Evolutionary conservation across 2,888 invertebrate species (phyloP), one percentile per base, ranked within the genome.

Genomic region (Gasteruption jaculator): DNA sequence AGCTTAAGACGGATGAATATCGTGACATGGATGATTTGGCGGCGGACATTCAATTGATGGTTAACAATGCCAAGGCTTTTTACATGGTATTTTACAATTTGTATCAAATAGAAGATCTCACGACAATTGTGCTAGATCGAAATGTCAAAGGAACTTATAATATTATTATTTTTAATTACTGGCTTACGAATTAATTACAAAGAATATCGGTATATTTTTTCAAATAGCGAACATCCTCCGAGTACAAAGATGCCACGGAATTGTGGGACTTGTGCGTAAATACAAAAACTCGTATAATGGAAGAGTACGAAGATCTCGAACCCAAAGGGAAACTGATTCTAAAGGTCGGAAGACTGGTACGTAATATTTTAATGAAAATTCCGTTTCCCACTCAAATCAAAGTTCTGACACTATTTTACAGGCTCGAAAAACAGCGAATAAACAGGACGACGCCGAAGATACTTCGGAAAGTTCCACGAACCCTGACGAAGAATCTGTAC

Each of bases 1-100:
- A 96, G 70, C 73, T 97, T 7, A 95, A 94, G 79, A 94, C 91
- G 0, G 96, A 97, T 57, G 94, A 95, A 39, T 99, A 99, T 71
- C 87, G 89, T 54, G 92, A 93, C 65, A 79, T 96, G 53, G 93
- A 94, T 20, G 92, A 94, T 62, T 75, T 99, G 46, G 83, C 91
- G 25, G 79, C 81, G 6, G 97, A 99, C 68, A 82, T 99, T 53
- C 90, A 93, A 61, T 76, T 95, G 22, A 79, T 99, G 59, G 86
- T 95, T 19, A 89, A 83, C 57, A 99, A 99, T 75, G 92, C 96
- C 0, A 93, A 93, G 70, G 86, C 90, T 6, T 97, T 93, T 74
- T 96, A 96, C 69, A 94, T 80, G 76, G 81, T 81, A 41, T 38
- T 27, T 30, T 41, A 21, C 27, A n/a, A 7, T 31, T 19, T 45